Conservation (phyloP, 2,797 vertebrate genomes). For the Leontocebus nigricollis region DNA sequence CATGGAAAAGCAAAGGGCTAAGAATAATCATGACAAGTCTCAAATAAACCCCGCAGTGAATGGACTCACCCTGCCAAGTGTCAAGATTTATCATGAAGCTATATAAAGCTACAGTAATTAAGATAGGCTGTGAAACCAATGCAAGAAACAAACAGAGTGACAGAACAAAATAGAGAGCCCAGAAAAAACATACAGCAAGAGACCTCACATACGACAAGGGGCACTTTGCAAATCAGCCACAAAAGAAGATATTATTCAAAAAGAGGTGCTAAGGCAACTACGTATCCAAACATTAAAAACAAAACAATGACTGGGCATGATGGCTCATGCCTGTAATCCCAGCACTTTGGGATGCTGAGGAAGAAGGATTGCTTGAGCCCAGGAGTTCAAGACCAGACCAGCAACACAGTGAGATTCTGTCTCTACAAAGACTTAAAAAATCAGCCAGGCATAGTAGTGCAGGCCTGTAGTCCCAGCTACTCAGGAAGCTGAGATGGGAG, state of each 20-base stretch:
- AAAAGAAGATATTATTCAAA: background rate
- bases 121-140: background rate
- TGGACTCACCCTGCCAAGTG: background rate
- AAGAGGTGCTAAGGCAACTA: background rate
- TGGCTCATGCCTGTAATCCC: no score
- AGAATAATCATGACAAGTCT: background rate
- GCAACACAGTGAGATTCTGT: no score
- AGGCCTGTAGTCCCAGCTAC: no score
- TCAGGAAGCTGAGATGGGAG: no score
- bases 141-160: background rate
- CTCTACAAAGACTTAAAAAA: no score
- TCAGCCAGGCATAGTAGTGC: no score
- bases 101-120: conserved; percentile 26
- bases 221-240: background rate
- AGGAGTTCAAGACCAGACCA: no score
- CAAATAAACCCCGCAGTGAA: background rate
- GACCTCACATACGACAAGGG: background rate
- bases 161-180: background rate
- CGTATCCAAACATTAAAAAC: background rate
- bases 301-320: background rate
- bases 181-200: background rate
- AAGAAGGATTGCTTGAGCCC: no score
- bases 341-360: no score
- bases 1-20: conserved; percentile 9
- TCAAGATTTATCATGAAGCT: conserved; percentile 25